Conservation (phyloP, 2,797 vertebrate species). For the Schizopygopsis malacanthus region DNA sequence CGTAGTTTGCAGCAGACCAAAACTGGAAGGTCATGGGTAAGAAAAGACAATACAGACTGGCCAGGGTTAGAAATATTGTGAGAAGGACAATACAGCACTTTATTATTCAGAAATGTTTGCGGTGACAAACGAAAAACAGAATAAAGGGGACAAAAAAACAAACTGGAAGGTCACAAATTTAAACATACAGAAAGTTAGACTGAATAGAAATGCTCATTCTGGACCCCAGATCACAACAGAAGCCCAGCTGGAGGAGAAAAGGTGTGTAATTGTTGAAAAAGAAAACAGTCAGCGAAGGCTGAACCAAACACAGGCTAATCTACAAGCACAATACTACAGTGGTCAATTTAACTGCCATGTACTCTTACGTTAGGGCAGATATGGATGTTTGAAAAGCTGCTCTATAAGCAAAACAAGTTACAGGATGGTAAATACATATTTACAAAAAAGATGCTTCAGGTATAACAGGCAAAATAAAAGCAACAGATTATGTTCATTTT, state of each 20-base stretch:
- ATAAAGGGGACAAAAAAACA: conserved; percentile 59
- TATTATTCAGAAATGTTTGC: conserved; percentile 96
- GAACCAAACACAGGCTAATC: conserved; percentile 84
- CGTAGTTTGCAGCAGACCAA: not conserved
- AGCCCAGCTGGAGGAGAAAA: conserved; percentile 62
- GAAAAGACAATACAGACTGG: conserved; percentile 30
- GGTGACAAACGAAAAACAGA: conserved; percentile 80
- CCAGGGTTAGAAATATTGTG: conserved; percentile 78
- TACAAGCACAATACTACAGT: conserved; percentile 85
- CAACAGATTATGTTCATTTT: conserved; percentile 86
- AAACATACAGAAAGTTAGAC: conserved; percentile 87
- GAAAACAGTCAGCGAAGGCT: conserved; percentile 67
- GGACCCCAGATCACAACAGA: conserved; percentile 72
- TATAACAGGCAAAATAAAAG: conserved; percentile 80
- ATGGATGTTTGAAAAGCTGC: conserved; percentile 65
- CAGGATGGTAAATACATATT: conserved; percentile 78
- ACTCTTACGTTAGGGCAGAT: conserved; percentile 76
- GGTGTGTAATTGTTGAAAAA: conserved; percentile 81
- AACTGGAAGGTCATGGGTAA: conserved; percentile 2
- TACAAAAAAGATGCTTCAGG: conserved; percentile 82
- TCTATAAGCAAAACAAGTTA: conserved; percentile 64
- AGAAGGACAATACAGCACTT: conserved; percentile 99
- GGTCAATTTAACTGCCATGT: conserved; percentile 84
- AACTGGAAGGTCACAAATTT: conserved; percentile 93
- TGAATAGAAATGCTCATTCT: conserved; percentile 74